Evolutionary conservation across 1,140 invertebrate species (phyloP), one percentile per base, ranked within the genome.

Genomic region (Trichonephila clavipes): DNA sequence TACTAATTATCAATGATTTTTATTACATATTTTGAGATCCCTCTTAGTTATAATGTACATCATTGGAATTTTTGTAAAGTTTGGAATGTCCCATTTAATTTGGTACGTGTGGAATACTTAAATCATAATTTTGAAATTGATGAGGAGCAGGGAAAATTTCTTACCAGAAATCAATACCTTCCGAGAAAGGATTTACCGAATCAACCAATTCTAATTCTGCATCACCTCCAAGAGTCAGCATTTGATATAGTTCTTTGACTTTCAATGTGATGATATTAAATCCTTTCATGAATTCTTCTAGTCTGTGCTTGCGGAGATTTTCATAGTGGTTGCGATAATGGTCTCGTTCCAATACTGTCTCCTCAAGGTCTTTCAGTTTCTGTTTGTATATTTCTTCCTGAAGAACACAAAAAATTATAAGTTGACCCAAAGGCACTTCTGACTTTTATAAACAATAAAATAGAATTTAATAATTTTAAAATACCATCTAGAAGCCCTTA

Each of bases 201-300:
- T 99, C 99, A 0, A 99, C 97, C 16, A 99, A 96, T 95, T 99
- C 99, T 10, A 99, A 96, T 95, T 99, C 99, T 0, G 99, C 99
- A 96, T 99, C 99, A 10, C 99, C 99, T n/a, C 97, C 99, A 0
- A 99, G 96, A 0, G 99, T 99, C 24, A 99, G 99, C 98, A 99
- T 99, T 96, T 99, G 98, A 95, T 99, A 99, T 97, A 99, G 98
- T 96, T 99, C 98, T 95, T 99, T 99, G 0, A 99, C 95, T 95
- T 99, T 99, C 1, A 96, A 96, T 0, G 98, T 98, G 93, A 99
- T 99, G 24, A 98, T 97, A 85, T 96, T 97, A 95, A 99, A 99
- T 3, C 99, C 99, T 28, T 96, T 96, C 95, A 99, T 97, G 95
- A 99, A 99, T 95, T 99, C 99, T 28, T 97, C 96, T 12, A 97